A percentile compares a stretch with the other conserved stretches of the same genome.
phyloP scores from a whole-genome alignment of 2,888 invertebrate species.

The Tetanocera ferruginea region DNA sequence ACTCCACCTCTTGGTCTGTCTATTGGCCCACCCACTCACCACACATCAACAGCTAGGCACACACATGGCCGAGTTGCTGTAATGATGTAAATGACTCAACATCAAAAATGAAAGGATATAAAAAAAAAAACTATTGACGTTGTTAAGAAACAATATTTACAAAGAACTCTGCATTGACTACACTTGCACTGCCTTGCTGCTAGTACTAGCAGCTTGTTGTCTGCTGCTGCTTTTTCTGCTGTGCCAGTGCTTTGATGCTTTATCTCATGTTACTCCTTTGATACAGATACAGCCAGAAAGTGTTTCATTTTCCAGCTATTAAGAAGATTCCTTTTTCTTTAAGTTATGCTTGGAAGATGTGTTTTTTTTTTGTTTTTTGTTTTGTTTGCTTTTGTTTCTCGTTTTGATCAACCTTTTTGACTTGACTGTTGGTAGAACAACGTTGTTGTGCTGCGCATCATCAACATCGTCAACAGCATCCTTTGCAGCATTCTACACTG shows the following conservation, averaged over 20 bases:
- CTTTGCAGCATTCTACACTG: neutral
- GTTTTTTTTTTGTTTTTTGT: neutral
- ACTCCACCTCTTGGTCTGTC: neutral
- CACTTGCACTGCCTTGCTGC: neutral
- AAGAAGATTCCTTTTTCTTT: slow-evolving; percentile 5
- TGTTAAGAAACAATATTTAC: slow-evolving; percentile 30
- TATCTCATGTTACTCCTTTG: slow-evolving; percentile 18
- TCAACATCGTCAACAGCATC: neutral
- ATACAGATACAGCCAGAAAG: slow-evolving; percentile 1
- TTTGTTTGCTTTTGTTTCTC: neutral
- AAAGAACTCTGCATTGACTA: slow-evolving; percentile 21
- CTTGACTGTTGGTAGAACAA: neutral
- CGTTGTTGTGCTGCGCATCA: neutral
- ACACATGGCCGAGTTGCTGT: neutral
- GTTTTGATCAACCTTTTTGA: neutral
- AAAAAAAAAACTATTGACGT: slow-evolving; percentile 6
- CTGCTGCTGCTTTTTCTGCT: neutral
- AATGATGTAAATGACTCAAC: neutral
- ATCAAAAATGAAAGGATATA: neutral
- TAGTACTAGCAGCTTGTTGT: neutral
- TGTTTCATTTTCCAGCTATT: slow-evolving; percentile 23
- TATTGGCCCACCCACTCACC: neutral
- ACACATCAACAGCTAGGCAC: neutral
- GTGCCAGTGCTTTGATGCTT: neutral
- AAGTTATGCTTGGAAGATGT: neutral